Percentiles rank a stretch among this genome's conserved stretches.
These are phyloP conservation scores for Xerus rutilus DNA, from an alignment of 2,797 vertebrate genomes.

Conservation along the genomic window DNA sequence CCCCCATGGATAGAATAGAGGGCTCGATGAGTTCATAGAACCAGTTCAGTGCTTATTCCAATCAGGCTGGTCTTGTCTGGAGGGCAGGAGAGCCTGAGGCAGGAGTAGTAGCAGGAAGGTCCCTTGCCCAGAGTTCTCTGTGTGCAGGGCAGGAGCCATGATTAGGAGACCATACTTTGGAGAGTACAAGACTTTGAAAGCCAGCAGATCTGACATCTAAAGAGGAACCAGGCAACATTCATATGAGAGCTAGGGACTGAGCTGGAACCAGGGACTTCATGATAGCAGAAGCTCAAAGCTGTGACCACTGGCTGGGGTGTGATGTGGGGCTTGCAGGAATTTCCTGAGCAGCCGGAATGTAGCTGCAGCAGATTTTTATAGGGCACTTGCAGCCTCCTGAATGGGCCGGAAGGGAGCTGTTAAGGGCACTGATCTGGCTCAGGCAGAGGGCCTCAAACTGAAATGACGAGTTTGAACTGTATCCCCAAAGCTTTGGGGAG, in stretches of 20 bases:
- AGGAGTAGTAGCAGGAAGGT: not conserved
- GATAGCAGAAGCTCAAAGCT: slow-evolving; percentile 12
- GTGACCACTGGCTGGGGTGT: not conserved
- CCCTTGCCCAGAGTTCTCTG: not conserved
- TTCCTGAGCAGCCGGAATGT: slow-evolving; percentile 62
- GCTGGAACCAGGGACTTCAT: not conserved
- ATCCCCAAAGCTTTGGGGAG: slow-evolving; percentile 64
- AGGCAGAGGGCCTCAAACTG: slow-evolving; percentile 48
- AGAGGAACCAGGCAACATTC: not conserved
- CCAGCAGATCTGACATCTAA: not conserved
- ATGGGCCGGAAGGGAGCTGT: slow-evolving; percentile 70
- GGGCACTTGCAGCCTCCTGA: slow-evolving; percentile 63
- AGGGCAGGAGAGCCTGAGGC: not conserved
- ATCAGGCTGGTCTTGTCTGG: not conserved
- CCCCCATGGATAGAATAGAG: not conserved
- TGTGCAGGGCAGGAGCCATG: not conserved
- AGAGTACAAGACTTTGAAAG: not conserved
- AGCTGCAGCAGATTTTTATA: slow-evolving; percentile 70
- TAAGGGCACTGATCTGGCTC: slow-evolving; percentile 76
- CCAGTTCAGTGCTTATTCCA: not conserved
- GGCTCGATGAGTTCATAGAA: not conserved
- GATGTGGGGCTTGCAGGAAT: slow-evolving; percentile 54
- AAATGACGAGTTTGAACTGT: slow-evolving; percentile 49
- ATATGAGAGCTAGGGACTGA: not conserved
- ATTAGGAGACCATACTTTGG: not conserved